phyloP scores from a whole-genome alignment of 2,113 vertebrate genomes.

The Bambusicola thoracicus region DNA sequence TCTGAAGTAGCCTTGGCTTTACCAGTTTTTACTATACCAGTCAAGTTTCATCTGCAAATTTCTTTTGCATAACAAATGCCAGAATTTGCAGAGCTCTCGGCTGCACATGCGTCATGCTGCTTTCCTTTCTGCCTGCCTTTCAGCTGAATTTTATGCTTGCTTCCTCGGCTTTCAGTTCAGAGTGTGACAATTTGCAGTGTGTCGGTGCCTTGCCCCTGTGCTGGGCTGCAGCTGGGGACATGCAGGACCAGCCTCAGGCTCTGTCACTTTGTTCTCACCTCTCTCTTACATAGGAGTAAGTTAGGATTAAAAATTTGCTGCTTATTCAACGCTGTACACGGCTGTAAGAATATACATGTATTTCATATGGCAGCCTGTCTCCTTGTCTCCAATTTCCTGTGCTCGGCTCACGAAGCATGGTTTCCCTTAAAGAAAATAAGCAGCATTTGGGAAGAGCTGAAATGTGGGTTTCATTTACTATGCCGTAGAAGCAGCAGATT shows the following conservation, averaged over 20 bases:
- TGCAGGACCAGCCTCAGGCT: background rate
- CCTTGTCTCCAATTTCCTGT: background rate
- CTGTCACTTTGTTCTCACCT: background rate
- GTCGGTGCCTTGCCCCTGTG: background rate
- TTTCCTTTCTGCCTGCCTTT: background rate
- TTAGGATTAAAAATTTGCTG: background rate
- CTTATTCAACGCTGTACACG: background rate
- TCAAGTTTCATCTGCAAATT: background rate
- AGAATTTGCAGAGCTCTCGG: background rate
- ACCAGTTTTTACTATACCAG: background rate
- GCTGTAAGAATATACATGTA: background rate
- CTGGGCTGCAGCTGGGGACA: background rate
- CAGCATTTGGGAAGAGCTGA: background rate
- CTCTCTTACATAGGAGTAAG: background rate
- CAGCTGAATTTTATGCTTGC: background rate
- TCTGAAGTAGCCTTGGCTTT: background rate
- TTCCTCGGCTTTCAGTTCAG: rapidly evolving
- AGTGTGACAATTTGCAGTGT: background rate
- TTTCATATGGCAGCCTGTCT: background rate
- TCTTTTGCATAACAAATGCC: background rate
- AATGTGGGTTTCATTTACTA: background rate
- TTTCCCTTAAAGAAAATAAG: background rate
- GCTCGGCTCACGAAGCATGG: background rate
- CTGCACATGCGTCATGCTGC: rapidly evolving
- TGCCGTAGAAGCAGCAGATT: background rate